phyloP scores from a whole-genome alignment of 2,888 invertebrate genomes.

The Pycnomerus fuliginosus region DNA sequence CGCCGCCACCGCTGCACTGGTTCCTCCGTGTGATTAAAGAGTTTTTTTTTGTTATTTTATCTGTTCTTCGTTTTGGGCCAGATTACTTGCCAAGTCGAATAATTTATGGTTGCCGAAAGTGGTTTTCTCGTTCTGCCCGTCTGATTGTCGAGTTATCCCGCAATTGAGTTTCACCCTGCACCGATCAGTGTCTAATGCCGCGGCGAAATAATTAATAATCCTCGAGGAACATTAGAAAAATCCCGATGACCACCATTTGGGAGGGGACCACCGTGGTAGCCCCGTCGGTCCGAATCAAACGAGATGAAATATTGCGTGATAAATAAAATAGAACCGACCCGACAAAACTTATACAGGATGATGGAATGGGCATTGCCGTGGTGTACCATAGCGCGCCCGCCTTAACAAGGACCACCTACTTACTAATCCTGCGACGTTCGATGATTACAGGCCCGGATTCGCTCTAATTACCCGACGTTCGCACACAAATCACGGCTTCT shows the following conservation, averaged over 20 bases:
- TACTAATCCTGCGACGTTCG: no score
- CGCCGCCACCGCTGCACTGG: slow-evolving; percentile 11
- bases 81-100: slow-evolving; percentile 19
- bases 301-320: slow-evolving; percentile 31
- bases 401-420: neutral
- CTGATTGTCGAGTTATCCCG: slow-evolving; percentile 17
- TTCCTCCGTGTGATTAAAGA: slow-evolving; percentile 20
- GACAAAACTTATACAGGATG: slow-evolving; percentile 19
- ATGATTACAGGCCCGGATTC: no score
- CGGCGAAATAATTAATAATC: slow-evolving; percentile 18
- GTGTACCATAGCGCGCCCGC: slow-evolving; percentile 1
- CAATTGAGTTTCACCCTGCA: slow-evolving; percentile 2
- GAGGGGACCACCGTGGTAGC: slow-evolving; percentile 23
- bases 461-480: no score
- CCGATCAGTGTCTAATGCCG: no score
- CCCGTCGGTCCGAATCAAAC: slow-evolving; percentile 27
- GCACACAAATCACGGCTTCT: no score
- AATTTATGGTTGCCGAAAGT: slow-evolving; percentile 23
- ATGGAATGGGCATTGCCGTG: neutral
- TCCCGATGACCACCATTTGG: slow-evolving; percentile 15
- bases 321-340: slow-evolving; percentile 27
- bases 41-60: slow-evolving; percentile 18
- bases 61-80: slow-evolving; percentile 17
- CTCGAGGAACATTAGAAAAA: slow-evolving; percentile 7
- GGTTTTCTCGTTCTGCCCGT: slow-evolving; percentile 17